Percentiles rank a stretch among this genome's conserved stretches.
Conservation (phyloP, 2,113 vertebrate species). For the Acanthisitta chloris region DNA sequence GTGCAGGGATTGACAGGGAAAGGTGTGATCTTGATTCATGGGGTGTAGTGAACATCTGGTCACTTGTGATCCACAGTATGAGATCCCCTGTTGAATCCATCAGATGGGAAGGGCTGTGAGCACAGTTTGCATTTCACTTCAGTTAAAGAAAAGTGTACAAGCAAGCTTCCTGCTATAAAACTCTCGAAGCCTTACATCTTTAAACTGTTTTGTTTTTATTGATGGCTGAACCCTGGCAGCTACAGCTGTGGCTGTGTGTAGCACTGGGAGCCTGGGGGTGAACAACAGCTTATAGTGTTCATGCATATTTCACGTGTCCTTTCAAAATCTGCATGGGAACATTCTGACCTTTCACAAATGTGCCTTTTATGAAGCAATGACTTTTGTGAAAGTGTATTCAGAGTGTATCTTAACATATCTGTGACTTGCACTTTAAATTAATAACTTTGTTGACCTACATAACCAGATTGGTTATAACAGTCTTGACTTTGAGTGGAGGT, state of each 20-base stretch:
- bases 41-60: neutral
- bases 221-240: neutral
- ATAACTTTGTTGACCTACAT: neutral
- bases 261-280: neutral
- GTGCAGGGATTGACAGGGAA: neutral
- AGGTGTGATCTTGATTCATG: neutral
- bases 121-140: neutral
- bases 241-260: neutral
- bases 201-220: neutral
- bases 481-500: neutral
- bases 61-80: too few relatives aligned
- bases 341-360: neutral
- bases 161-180: neutral
- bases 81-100: neutral
- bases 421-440: neutral
- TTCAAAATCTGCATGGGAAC: neutral
- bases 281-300: neutral
- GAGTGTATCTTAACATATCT: neutral
- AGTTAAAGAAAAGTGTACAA: neutral
- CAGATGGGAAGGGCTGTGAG: neutral
- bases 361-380: neutral
- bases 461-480: neutral
- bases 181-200: rapidly evolving
- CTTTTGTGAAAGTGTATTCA: neutral
- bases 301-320: neutral